These are phyloP conservation scores for Lasioglossum marginatum DNA, from an alignment of 2,888 invertebrate species.

Conservation along the genomic window DNA sequence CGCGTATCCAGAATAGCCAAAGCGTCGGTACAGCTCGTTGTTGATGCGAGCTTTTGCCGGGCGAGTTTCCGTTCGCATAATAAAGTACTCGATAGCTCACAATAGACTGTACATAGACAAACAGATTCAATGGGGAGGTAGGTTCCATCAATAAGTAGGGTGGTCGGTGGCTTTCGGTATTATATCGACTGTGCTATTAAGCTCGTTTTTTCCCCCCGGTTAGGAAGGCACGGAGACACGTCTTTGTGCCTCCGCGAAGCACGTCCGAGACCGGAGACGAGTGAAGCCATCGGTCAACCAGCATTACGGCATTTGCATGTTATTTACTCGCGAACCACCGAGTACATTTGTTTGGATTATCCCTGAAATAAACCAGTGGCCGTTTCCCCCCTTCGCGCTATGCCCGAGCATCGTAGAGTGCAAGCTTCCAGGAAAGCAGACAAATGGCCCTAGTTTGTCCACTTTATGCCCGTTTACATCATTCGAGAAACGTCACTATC, in stretches of 20 bases:
- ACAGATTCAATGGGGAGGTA: neutral
- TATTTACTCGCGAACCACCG: constrained; percentile 84
- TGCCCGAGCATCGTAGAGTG: constrained; percentile 60
- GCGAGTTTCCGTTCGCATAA: constrained; percentile 8
- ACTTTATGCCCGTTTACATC: constrained; percentile 79
- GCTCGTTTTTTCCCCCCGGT: neutral
- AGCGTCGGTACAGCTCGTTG: neutral
- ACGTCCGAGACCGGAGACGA: constrained; percentile 78
- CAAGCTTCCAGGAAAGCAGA: constrained; percentile 77
- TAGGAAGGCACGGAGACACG: constrained; percentile 1
- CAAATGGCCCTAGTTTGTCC: constrained; percentile 80
- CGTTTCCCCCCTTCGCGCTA: constrained; percentile 66
- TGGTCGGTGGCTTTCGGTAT: neutral
- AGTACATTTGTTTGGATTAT: constrained; percentile 85
- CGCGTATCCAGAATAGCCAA: neutral
- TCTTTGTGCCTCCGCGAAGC: constrained; percentile 70
- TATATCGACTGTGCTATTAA: neutral
- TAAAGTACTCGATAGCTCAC: neutral
- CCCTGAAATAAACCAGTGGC: constrained; percentile 83
- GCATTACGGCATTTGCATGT: constrained; percentile 85
- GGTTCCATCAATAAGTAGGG: neutral
- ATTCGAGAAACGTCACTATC: constrained; percentile 73
- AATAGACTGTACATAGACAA: neutral
- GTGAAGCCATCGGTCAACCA: constrained; percentile 84
- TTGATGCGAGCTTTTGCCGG: neutral